Evolutionary conservation across 2,888 invertebrate genomes (phyloP), one percentile per base, ranked within the genome.

Genomic region (Synergus gifuensis): DNA sequence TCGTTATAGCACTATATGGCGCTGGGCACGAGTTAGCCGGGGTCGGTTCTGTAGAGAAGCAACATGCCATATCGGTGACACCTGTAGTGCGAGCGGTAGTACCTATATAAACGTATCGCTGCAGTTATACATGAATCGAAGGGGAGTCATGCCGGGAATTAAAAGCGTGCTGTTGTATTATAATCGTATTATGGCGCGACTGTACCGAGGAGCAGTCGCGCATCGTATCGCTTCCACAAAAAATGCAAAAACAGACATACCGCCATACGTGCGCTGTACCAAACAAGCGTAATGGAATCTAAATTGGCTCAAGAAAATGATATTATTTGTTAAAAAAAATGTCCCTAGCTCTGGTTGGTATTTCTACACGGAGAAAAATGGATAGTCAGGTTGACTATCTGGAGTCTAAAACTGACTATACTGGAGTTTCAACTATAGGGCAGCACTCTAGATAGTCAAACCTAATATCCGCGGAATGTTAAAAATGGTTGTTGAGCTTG

Each of bases 1-100:
- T 87, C 80, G 86, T 87, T 87, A 87, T 86, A 85, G 87, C 82
- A 66, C 83, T 84, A 78, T 83, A 81, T 78, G 66, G 81, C 79
- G 79, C 81, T 81, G 79, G 81, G 83, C 79, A 79, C 86, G 82
- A 83, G 80, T 78, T 76, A 40, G 49, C 44, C 73, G 28, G 69
- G 63, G 46, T 77, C 54, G 73, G 84, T 86, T 84, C 73, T 80
- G 82, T 77, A 85, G 85, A 83, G 79, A 78, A 86, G 88, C 90
- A 91, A 90, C 88, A 89, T 91, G 89, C 91, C 90, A 90, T 91
- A 91, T 91, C 88, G 89, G 90, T 87, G 89, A 91, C 90, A 91
- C 90, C 90, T 90, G 90, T 90, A 90, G 89, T 86, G 87, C 87
- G 85, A 84, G 84, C 82, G 79, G 82, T 79, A 78, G 76, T 77